Conservation (phyloP, 2,113 vertebrate species). For the Lucifuga dentata region DNA sequence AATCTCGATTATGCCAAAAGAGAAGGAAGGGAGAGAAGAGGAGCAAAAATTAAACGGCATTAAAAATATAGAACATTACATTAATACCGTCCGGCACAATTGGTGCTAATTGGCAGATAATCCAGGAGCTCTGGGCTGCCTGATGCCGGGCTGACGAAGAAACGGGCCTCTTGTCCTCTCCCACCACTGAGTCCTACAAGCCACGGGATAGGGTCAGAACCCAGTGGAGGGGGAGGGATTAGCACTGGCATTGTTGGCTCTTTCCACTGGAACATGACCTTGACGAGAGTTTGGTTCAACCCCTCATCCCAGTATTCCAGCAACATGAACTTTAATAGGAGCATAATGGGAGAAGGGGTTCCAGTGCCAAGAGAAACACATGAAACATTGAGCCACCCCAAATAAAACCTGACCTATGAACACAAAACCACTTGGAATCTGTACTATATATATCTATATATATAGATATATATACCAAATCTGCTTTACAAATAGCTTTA, state of each 20-base stretch:
- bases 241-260: slow-evolving; percentile 80
- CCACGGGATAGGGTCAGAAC: slow-evolving; percentile 78
- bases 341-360: slow-evolving; percentile 75
- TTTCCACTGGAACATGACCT: slow-evolving; percentile 83
- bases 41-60: slow-evolving; percentile 81
- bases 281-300: slow-evolving; percentile 80
- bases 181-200: slow-evolving; percentile 71
- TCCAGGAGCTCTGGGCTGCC: slow-evolving; percentile 79
- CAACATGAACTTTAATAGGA: slow-evolving; percentile 78
- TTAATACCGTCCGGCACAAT: slow-evolving; percentile 84
- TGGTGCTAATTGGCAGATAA: slow-evolving; percentile 88
- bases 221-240: slow-evolving; percentile 80
- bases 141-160: slow-evolving; percentile 77
- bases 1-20: slow-evolving; percentile 81
- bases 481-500: slow-evolving; percentile 23
- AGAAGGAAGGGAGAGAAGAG: slow-evolving; percentile 65
- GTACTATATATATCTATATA: slow-evolving; percentile 37
- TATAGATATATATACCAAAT: not conserved
- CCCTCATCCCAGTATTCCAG: slow-evolving; percentile 68
- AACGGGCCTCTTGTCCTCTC: slow-evolving; percentile 67
- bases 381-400: slow-evolving; percentile 55
- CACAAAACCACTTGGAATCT: slow-evolving; percentile 40
- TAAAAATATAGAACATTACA: slow-evolving; percentile 84
- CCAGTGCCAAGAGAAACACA: slow-evolving; percentile 69
- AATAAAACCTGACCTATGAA: slow-evolving; percentile 66